These are phyloP conservation scores for Trinectes maculatus DNA, from an alignment of 2,113 vertebrate species.

Conservation along the genomic window DNA sequence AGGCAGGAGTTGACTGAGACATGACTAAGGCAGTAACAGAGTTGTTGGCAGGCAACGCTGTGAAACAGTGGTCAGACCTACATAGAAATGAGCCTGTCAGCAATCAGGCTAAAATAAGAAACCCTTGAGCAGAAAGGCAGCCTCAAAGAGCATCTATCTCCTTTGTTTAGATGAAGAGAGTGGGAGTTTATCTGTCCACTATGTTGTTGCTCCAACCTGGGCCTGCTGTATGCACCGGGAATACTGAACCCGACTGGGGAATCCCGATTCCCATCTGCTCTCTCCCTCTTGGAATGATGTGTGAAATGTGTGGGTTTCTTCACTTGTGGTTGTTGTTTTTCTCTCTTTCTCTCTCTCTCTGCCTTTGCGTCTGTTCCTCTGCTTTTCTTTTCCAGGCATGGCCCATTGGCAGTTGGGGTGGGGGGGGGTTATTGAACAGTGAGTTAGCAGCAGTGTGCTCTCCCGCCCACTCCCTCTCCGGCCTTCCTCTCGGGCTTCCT, in stretches of 20 bases:
- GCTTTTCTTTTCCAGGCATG: conserved; percentile 61
- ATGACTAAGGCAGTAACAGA: conserved; percentile 64
- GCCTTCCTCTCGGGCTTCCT: conserved; percentile 77
- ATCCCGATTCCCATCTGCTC: conserved; percentile 76
- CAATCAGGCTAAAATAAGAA: conserved; percentile 71
- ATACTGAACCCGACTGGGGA: conserved; percentile 66
- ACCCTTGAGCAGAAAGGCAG: conserved; percentile 47
- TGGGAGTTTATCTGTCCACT: conserved; percentile 59
- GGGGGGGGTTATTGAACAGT: conserved; percentile 16
- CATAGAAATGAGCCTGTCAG: conserved; percentile 64
- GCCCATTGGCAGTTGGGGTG: conserved; percentile 3
- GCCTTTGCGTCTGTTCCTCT: conserved; percentile 29
- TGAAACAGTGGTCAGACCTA: conserved; percentile 40
- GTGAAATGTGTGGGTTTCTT: conserved; percentile 78
- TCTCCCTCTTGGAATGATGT: conserved; percentile 70
- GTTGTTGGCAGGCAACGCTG: conserved; percentile 50
- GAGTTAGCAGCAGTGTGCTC: conserved; percentile 60
- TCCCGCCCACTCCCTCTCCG: conserved; percentile 68
- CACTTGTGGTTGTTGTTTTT: conserved; percentile 59
- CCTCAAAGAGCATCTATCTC: conserved; percentile 55
- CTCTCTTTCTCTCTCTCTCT: conserved; percentile 8
- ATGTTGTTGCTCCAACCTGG: conserved; percentile 46
- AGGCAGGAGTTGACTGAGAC: conserved; percentile 43
- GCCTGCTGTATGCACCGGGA: conserved; percentile 42
- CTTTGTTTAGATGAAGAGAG: conserved; percentile 52